Conservation (phyloP, 1,140 invertebrate species). For the Ctenoplectra terminalis region DNA sequence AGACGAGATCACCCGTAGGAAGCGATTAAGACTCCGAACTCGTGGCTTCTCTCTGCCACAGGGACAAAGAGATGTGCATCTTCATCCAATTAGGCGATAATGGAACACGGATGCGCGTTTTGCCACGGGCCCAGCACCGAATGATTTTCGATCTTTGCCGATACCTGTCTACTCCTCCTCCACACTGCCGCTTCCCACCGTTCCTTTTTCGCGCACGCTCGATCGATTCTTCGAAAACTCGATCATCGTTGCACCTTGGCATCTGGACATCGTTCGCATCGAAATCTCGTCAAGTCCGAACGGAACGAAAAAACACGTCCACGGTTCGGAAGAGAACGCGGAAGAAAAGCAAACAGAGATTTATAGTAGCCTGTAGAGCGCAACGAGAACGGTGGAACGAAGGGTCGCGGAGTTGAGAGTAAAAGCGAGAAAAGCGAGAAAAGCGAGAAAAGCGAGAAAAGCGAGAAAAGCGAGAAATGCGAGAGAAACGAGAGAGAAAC, state of each 20-base stretch:
- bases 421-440: too few relatives aligned
- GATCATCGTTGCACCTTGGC: not conserved
- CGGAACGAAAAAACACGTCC: too few relatives aligned
- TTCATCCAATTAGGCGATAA: slow-evolving; percentile 79
- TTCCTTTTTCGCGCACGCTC: not conserved
- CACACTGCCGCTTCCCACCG: not conserved
- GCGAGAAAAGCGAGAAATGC: too few relatives aligned
- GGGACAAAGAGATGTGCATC: slow-evolving; percentile 76
- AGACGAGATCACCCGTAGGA: slow-evolving; percentile 43
- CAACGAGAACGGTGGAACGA: not conserved
- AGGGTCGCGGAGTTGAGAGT: not conserved
- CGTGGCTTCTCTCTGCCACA: slow-evolving; percentile 35
- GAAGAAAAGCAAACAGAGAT: not conserved
- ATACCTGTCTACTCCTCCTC: slow-evolving; percentile 1
- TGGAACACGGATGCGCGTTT: slow-evolving; percentile 67
- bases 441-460: not conserved
- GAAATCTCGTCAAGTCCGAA: not conserved
- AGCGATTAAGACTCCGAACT: slow-evolving; percentile 51
- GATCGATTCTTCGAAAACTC: not conserved
- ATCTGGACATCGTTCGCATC: not conserved
- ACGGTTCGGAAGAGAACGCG: too few relatives aligned
- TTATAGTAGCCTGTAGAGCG: not conserved
- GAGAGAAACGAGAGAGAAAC: not conserved
- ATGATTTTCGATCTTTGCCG: slow-evolving; percentile 50
- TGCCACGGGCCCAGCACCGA: slow-evolving; percentile 57